These are phyloP conservation scores for Magallana gigas DNA, from an alignment of 1,140 invertebrate genomes.

Conservation along the genomic window DNA sequence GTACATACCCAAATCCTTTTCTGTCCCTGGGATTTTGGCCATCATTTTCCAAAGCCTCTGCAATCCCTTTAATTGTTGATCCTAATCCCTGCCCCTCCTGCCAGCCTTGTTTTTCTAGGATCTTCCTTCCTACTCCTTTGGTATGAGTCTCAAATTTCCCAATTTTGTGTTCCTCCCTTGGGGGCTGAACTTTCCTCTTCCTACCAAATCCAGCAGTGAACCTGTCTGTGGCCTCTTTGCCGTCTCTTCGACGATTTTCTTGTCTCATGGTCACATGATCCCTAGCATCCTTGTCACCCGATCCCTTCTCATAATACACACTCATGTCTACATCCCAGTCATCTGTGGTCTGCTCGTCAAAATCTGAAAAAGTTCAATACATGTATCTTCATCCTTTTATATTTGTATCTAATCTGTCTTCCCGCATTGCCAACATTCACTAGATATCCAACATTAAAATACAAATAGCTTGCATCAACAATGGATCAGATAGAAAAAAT, in stretches of 20 bases:
- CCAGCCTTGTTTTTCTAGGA: conserved; percentile 83
- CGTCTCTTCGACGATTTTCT: conserved; percentile 74
- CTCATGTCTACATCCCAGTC: conserved; percentile 84
- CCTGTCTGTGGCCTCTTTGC: conserved; percentile 66
- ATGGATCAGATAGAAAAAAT: too few relatives aligned
- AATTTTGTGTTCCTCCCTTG: conserved; percentile 61
- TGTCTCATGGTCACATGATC: conserved; percentile 80
- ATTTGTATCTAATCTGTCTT: too few relatives aligned
- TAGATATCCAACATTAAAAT: too few relatives aligned
- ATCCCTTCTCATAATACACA: conserved; percentile 81
- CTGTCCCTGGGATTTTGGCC: conserved; percentile 76
- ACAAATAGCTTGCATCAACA: too few relatives aligned
- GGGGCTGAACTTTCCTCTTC: conserved; percentile 38
- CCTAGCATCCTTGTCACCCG: conserved; percentile 80
- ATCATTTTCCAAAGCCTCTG: conserved; percentile 76
- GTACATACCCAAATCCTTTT: conserved; percentile 75
- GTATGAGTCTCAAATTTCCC: conserved; percentile 81
- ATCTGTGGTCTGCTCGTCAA: conserved; percentile 83
- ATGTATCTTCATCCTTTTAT: too few relatives aligned
- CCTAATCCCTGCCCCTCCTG: conserved; percentile 82
- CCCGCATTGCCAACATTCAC: too few relatives aligned
- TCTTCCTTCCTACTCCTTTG: conserved; percentile 79
- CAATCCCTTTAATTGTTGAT: conserved; percentile 69
- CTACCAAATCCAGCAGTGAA: conserved; percentile 70
- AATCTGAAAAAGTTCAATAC: conserved; percentile 73